Conservation (phyloP, 2,888 invertebrate species). For the Drosophila setosimentum region DNA sequence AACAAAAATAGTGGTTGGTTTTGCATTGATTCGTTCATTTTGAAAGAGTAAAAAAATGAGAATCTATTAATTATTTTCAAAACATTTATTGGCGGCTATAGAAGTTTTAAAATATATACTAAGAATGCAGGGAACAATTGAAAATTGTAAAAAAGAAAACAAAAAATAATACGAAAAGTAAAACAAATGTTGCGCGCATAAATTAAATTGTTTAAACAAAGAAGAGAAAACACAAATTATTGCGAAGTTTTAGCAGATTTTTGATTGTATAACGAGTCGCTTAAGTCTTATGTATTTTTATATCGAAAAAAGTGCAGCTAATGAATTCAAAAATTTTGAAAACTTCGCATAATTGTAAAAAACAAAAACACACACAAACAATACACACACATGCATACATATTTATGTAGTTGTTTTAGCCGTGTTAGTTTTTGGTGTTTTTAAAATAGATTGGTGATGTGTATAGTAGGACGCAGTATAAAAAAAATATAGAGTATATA, state of each 20-base stretch:
- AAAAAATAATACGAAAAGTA: constrained; percentile 21
- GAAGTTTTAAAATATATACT: constrained; percentile 63
- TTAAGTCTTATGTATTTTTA: constrained; percentile 50
- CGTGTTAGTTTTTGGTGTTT: constrained; percentile 80
- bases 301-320: constrained; percentile 28
- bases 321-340: constrained; percentile 13
- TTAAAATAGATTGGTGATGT: constrained; percentile 72
- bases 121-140: constrained; percentile 80
- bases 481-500: constrained; percentile 54
- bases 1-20: constrained; percentile 18
- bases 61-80: constrained; percentile 28
- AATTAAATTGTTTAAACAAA: constrained; percentile 46
- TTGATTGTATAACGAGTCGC: constrained; percentile 25
- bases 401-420: constrained; percentile 73
- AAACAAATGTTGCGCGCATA: constrained; percentile 42
- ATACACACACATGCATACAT: constrained; percentile 37
- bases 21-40: constrained; percentile 26
- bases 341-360: constrained; percentile 34
- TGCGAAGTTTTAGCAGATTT: constrained; percentile 38
- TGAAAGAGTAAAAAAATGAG: constrained; percentile 2
- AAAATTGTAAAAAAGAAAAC: constrained; percentile 73
- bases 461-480: constrained; percentile 70
- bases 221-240: constrained; percentile 12
- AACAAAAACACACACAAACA: constrained; percentile 23
- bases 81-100: constrained; percentile 42